Base-by-base conservation (phyloP, 2,113 vertebrate genomes). In the Pyrgilauda ruficollis region DNA sequence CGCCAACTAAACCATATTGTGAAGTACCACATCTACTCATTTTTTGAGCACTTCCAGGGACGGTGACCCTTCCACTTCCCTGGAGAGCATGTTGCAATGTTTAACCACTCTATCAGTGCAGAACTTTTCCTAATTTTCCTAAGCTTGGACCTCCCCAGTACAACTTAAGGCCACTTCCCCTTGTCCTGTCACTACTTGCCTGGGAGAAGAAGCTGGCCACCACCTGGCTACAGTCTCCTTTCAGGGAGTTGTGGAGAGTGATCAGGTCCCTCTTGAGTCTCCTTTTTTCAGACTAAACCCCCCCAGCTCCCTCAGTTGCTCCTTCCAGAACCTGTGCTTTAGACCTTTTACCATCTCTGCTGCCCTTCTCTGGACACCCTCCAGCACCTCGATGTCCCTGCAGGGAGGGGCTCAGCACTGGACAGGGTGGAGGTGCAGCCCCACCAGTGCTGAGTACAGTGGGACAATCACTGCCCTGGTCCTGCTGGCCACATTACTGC, bases 341-440 rank as follows among this genome's bases (percentile, higher is more conserved):
- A 46, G 35, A n/a, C 4, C 27, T 24, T 61, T 46, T 19, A 7
- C 16, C 46, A 68, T 19, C 6, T 62, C 10, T 3, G 1, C 9
- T 35, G 24, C 9, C 24, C 13, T 68, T 61, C 39, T 53, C 62
- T 75, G 47, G 53, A n/a, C 16, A 5, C 0, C 0, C 37, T 67
- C 15, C 69, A 82, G 28, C 20, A 0, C 5, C 15, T 30, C 68
- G 14, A 0, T 12, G 20, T 61, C n/a, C 6, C 14, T 53, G 27
- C 4, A 13, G 6, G 6, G 16, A 44, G 12, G 6, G 27, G 11
- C 37, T 5, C 50, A 58, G 52, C 23, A 3, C 6, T 10, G 58
- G 10, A 43, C 58, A 43, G 9, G 7, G 35, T 44, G 0, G 0
- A 44, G 46, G 7, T 46, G 33, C 15, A 46, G 33, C 61, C 52